These are phyloP conservation scores for Melieria crassipennis DNA, from an alignment of 2,888 invertebrate genomes.

Conservation along the genomic window DNA sequence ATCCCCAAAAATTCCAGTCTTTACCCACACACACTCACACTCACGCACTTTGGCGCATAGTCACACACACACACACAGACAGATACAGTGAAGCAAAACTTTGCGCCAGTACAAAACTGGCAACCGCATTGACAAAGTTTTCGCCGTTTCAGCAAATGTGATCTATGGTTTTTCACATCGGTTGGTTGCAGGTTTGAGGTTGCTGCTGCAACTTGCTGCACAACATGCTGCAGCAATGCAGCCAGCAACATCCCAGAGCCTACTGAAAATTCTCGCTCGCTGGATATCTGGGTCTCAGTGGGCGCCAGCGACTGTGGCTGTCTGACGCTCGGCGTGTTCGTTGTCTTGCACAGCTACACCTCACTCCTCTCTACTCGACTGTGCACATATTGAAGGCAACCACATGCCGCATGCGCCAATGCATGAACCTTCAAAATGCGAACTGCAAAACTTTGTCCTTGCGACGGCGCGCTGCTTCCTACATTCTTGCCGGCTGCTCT, in stretches of 20 bases:
- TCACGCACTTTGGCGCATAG: constrained; percentile 2
- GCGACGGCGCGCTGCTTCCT: constrained; percentile 16
- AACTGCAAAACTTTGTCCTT: constrained; percentile 52
- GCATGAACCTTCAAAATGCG: background rate
- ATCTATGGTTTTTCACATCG: constrained; percentile 49
- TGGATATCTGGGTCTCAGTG: background rate
- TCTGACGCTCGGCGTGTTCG: background rate
- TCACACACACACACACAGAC: constrained; percentile 6
- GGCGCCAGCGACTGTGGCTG: background rate
- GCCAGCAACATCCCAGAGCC: background rate
- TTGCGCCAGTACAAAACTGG: background rate
- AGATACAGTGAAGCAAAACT: too few relatives aligned
- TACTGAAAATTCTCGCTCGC: background rate
- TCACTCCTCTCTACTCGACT: too few relatives aligned
- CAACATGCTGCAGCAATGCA: constrained; percentile 15
- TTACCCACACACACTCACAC: background rate
- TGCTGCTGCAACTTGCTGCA: constrained; percentile 4
- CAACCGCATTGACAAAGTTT: constrained; percentile 41
- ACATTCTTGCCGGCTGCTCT: too few relatives aligned
- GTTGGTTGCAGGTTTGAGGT: constrained; percentile 25
- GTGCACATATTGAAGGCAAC: constrained; percentile 22
- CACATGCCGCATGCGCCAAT: constrained; percentile 22
- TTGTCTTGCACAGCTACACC: too few relatives aligned
- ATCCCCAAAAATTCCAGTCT: too few relatives aligned
- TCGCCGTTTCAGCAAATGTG: constrained; percentile 46